Evolutionary conservation across 2,113 vertebrate species (phyloP), one percentile per base, ranked within the genome.

Genomic region (Theristicus caerulescens): DNA sequence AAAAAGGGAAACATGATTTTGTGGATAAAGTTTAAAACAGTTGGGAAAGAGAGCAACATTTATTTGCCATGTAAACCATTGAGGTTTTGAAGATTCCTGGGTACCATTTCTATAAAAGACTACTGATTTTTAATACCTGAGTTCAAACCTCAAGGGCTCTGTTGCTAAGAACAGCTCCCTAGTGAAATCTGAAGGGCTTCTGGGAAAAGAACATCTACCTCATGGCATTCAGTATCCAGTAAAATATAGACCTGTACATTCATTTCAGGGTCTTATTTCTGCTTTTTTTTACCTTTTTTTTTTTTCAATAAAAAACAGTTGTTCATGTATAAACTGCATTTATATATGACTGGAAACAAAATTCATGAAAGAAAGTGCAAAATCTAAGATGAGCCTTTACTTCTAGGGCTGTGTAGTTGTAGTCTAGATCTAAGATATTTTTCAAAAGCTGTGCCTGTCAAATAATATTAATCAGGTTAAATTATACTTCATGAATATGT

Each of bases 401-500:
- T 88, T 82, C 19, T 66, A 82, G 13, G 8, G 5, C 8, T 61
- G 5, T 83, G 10, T 58, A 59, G 49, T 25, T 64, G 34, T 34
- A 61, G 46, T 71, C 49, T 73, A 89, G 15, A 44, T 13, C 13
- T 70, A 73, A 51, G 52, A 26, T 51, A 61, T 82, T 93, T 93
- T 92, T 88, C 42, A 86, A 93, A 94, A 91, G 36, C 31, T 61
- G 13, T 73, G 13, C 20, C 7, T 67, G 29, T 71, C 54, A 92
- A 86, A 74, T 61, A 93, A 84, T 91, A 97, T 92, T 96, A 94
- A 93, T 94, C 52, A 94, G 47, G 24, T 83, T 90, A 95, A 95
- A 62, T 91, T 93, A 78, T 84, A 26, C 13, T 80, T 96, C 78
- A 96, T 97, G n/a, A 95, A 96, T 96, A 94, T 86, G 18, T 40